phyloP scores from a whole-genome alignment of 2,113 vertebrate genomes.

The Eolophus roseicapilla region DNA sequence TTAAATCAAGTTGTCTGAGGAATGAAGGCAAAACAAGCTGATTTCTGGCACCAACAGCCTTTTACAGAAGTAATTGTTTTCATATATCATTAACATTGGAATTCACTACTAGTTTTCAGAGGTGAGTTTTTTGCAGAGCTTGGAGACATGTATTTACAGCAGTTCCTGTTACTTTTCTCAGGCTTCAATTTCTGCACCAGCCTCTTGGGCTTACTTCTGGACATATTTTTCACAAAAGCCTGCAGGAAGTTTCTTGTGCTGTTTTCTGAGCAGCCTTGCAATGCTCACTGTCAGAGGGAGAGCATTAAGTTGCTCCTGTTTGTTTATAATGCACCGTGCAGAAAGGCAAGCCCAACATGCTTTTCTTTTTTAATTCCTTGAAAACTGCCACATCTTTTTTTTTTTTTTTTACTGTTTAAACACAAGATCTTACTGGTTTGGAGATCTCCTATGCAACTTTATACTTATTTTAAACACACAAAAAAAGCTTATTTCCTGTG shows the following conservation, averaged over 20 bases:
- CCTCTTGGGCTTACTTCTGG: not conserved
- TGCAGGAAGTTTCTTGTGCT: not conserved
- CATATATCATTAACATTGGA: not conserved
- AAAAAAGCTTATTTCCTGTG: not conserved
- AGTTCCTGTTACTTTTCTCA: not conserved
- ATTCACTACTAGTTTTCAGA: not conserved
- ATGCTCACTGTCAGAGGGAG: not conserved
- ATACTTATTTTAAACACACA: not conserved
- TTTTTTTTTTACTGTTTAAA: not conserved
- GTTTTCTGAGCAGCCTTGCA: not conserved
- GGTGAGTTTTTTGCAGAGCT: not conserved
- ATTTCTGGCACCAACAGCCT: not conserved
- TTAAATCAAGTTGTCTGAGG: not conserved
- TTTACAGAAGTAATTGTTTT: not conserved
- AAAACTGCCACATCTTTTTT: not conserved
- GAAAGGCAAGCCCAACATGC: not conserved
- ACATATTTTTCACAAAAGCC: not conserved
- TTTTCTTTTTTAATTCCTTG: not conserved
- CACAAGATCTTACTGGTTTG: not conserved
- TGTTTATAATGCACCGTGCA: not conserved
- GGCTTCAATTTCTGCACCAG: not conserved
- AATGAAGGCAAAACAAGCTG: not conserved
- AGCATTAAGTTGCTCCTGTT: not conserved
- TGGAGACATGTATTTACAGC: not conserved
- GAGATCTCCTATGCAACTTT: not conserved